These are phyloP conservation scores for Nipponacmea schrenckii DNA, from an alignment of 2,888 invertebrate species.

Conservation along the genomic window DNA sequence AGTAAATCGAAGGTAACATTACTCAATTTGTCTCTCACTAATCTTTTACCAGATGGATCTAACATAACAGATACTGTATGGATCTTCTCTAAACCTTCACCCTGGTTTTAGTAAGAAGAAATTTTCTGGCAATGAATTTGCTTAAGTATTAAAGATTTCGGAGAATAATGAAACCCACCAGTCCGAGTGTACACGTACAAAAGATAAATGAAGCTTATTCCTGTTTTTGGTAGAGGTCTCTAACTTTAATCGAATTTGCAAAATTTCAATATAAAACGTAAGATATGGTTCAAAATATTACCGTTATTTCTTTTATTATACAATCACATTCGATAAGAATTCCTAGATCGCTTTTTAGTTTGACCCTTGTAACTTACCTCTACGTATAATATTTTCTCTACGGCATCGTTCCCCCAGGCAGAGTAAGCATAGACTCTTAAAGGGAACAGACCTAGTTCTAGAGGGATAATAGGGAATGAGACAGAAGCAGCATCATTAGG, in stretches of 20 bases:
- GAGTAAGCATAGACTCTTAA: conserved; percentile 40
- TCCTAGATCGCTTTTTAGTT: no score
- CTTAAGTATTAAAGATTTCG: no score
- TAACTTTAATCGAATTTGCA: no score
- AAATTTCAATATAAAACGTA: conserved; percentile 14
- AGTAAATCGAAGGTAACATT: conserved; percentile 27
- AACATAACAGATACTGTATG: conserved; percentile 45
- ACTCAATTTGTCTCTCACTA: conserved; percentile 25
- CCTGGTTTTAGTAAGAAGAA: conserved; percentile 22
- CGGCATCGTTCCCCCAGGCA: conserved; percentile 36
- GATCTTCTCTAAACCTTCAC: conserved; percentile 44
- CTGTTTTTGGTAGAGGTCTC: no score
- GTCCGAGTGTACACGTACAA: no score
- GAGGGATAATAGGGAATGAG: conserved; percentile 46
- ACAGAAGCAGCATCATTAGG: conserved; percentile 42
- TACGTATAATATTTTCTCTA: conserved; percentile 42
- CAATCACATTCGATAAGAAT: no score
- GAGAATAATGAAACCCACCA: no score
- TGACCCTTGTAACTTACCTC: conserved; percentile 37
- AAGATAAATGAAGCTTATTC: no score
- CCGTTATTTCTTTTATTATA: no score
- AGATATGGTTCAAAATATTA: no score
- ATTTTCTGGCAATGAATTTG: no score
- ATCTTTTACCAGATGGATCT: conserved; percentile 39
- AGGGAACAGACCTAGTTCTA: conserved; percentile 42